A percentile compares a stretch with the other conserved stretches of the same genome.
Conservation (phyloP, 2,797 vertebrate genomes). For the Poecilia gillii region DNA sequence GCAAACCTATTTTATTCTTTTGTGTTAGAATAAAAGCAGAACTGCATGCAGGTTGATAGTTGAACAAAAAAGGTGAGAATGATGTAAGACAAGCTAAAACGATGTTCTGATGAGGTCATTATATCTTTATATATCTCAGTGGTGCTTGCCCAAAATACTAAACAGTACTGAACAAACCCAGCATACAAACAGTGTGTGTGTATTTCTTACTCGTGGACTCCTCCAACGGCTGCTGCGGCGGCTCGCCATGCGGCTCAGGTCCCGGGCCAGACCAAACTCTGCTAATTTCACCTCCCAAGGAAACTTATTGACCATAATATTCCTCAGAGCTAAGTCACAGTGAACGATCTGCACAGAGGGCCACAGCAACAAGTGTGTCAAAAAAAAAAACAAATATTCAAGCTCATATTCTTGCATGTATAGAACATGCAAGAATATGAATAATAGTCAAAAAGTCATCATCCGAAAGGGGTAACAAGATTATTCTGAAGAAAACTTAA, state of each 20-base stretch:
- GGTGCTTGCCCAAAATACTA: background rate
- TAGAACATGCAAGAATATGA: background rate
- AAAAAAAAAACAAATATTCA: background rate
- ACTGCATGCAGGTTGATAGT: background rate
- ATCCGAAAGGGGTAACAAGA: background rate
- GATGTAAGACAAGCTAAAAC: background rate
- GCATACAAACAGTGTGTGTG: background rate
- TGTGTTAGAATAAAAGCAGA: background rate
- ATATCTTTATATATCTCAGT: background rate
- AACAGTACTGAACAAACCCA: background rate
- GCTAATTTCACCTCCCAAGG: constrained; percentile 81
- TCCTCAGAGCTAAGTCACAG: constrained; percentile 82
- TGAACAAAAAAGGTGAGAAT: background rate
- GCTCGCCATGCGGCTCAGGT: constrained; percentile 68
- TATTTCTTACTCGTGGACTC: constrained; percentile 58
- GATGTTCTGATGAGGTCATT: background rate
- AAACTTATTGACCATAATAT: constrained; percentile 79
- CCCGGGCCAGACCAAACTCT: constrained; percentile 78
- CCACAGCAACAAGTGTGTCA: background rate
- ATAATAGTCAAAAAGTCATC: background rate
- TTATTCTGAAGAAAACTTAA: background rate
- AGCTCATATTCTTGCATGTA: background rate
- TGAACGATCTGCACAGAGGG: constrained; percentile 74
- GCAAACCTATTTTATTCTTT: background rate
- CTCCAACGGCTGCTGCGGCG: constrained; percentile 72